Conservation (phyloP, 2,888 invertebrate genomes). For the Ectemnius lituratus region DNA sequence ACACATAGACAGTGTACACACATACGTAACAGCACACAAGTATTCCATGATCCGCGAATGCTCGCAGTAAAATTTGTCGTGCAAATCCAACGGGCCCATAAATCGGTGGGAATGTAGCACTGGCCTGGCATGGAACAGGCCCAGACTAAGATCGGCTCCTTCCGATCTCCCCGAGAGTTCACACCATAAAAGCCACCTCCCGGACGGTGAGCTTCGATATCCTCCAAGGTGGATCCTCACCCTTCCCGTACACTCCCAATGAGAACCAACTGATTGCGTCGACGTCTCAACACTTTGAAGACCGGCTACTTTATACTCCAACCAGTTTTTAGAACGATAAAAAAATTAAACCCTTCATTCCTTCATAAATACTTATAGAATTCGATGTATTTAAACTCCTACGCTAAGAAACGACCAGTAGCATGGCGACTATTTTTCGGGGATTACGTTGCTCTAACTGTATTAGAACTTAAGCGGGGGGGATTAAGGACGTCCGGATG, state of each 20-base stretch:
- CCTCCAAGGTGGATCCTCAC: no score
- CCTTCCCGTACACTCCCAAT: no score
- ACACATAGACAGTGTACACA: no score
- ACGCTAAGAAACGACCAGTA: conserved; percentile 14
- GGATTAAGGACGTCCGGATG: conserved; percentile 52
- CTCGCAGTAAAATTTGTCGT: conserved; percentile 62
- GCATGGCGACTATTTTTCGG: conserved; percentile 16
- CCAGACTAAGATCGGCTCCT: conserved; percentile 34
- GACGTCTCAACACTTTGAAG: not conserved
- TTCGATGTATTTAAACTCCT: conserved; percentile 5
- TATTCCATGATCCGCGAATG: conserved; percentile 45
- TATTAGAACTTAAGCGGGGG: conserved; percentile 54
- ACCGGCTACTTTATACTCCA: not conserved
- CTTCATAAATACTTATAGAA: no score
- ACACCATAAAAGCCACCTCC: conserved; percentile 41
- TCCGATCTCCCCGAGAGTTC: conserved; percentile 38
- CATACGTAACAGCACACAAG: not conserved
- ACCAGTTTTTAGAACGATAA: not conserved
- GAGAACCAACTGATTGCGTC: conserved; percentile 11
- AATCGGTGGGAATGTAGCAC: conserved; percentile 50
- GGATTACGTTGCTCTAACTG: conserved; percentile 51
- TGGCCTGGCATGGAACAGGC: conserved; percentile 43
- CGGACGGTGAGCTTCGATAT: conserved; percentile 17
- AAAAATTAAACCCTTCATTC: no score
- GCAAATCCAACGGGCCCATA: conserved; percentile 52